Conservation (phyloP, 2,888 invertebrate species). For the Mythimna lalbum region DNA sequence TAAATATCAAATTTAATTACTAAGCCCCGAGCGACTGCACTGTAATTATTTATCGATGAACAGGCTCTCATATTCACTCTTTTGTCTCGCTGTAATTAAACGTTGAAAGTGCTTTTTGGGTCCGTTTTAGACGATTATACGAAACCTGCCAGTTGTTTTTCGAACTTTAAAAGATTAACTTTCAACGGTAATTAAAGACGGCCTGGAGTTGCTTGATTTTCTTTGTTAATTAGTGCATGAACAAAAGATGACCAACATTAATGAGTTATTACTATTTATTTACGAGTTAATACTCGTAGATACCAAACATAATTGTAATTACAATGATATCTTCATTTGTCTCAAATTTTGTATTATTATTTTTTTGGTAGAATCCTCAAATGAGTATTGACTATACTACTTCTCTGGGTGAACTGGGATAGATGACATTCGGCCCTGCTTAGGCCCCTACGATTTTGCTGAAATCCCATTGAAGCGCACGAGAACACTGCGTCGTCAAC, state of each 20-base stretch:
- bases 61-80: constrained; percentile 66
- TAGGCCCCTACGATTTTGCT: too few relatives aligned
- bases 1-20: constrained; percentile 73
- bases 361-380: too few relatives aligned
- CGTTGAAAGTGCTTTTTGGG: constrained; percentile 19
- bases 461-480: too few relatives aligned
- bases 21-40: constrained; percentile 59
- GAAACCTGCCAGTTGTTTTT: constrained; percentile 27
- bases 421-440: too few relatives aligned
- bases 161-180: constrained; percentile 10
- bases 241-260: constrained; percentile 1
- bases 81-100: constrained; percentile 66
- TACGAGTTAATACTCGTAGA: too few relatives aligned
- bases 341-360: too few relatives aligned
- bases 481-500: too few relatives aligned
- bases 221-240: not conserved
- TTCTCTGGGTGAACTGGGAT: too few relatives aligned
- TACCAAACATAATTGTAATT: too few relatives aligned
- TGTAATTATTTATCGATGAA: constrained; percentile 71
- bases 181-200: constrained; percentile 23
- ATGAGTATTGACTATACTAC: too few relatives aligned
- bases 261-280: not conserved
- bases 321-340: too few relatives aligned
- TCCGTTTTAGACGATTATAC: constrained; percentile 12
- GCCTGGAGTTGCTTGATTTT: not conserved